Conservation (phyloP, 2,888 invertebrate genomes). For the Leptogaster cylindrica region DNA sequence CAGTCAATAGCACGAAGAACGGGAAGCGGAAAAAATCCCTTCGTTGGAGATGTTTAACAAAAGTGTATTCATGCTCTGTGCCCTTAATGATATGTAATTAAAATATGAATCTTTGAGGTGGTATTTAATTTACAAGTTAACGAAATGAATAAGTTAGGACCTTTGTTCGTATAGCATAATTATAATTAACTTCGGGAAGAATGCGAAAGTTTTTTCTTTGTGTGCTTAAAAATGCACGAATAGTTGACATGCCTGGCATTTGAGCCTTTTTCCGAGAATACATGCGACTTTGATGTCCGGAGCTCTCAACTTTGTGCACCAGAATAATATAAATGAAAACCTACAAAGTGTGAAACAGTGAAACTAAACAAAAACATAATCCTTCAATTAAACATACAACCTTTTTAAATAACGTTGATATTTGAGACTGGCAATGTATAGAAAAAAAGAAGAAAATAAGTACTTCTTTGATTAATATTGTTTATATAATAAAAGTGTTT, state of each 20-base stretch:
- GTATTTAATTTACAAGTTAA: constrained; percentile 30
- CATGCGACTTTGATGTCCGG: too few relatives aligned
- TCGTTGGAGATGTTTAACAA: constrained; percentile 15
- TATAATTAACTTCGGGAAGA: constrained; percentile 15
- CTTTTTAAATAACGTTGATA: too few relatives aligned
- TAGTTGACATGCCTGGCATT: too few relatives aligned
- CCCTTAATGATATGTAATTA: constrained; percentile 38
- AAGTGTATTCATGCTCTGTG: constrained; percentile 21
- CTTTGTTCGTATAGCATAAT: constrained; percentile 23
- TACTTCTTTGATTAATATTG: too few relatives aligned
- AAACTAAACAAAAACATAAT: background rate
- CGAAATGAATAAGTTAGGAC: constrained; percentile 25
- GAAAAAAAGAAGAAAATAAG: too few relatives aligned
- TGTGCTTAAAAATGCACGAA: background rate
- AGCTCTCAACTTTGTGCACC: too few relatives aligned
- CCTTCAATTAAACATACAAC: too few relatives aligned
- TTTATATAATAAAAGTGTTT: too few relatives aligned
- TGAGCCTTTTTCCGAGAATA: too few relatives aligned
- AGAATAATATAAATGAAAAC: background rate
- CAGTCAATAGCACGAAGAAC: constrained; percentile 7
- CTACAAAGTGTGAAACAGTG: background rate
- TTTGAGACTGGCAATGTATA: too few relatives aligned
- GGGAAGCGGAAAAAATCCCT: background rate
- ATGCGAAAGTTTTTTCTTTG: background rate
- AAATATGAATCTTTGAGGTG: constrained; percentile 20